Base-by-base conservation (phyloP, 1,140 invertebrate species). In the Bombus impatiens region DNA sequence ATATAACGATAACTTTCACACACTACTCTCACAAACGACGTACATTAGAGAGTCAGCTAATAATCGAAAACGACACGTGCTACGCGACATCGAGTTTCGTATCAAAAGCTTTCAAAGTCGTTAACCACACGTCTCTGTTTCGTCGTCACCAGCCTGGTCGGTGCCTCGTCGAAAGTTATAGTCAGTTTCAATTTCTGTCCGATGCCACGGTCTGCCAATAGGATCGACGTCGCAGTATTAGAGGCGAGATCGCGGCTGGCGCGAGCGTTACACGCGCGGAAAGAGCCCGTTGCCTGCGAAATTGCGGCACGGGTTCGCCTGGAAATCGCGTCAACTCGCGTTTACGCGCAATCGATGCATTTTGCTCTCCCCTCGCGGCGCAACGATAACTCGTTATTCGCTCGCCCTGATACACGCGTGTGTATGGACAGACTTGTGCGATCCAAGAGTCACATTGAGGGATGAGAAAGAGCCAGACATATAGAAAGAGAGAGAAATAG, bases 301-400 rank as follows among this genome's bases (percentile, higher is more conserved):
- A 83, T 91, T 78, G 87, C 78, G 59, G 70, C 89, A 47, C 67
- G 78, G 76, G 78, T 72, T 81, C 78, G 84, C 78, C 75, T 72
- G 70, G 78, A 88, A 89, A 76, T 90, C 87, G 87, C 88, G 84
- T 88, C 75, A 67, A 72, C 67, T 79, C 84, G 57, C 82, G 78
- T 90, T 86, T 86, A 89, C 86, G 91, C 86, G 88, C 87, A 92
- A 92, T 92, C 91, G 90, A 91, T 92, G 91, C 87, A 82, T 88
- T 91, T 91, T 86, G 72, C 84, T 78, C 53, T 28, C 68, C 53
- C 53, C 13, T 15, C 3, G 13, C 82, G 65, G 13, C 71, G 37
- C 9, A 62, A 82, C 81, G 65, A 71, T 67, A 71, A 84, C 57
- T 74, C 67, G 74, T 57, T 47, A 47, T 53, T 53, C 57, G 81